Conservation (phyloP, 2,888 invertebrate species). For the Aleiodes alternator region DNA sequence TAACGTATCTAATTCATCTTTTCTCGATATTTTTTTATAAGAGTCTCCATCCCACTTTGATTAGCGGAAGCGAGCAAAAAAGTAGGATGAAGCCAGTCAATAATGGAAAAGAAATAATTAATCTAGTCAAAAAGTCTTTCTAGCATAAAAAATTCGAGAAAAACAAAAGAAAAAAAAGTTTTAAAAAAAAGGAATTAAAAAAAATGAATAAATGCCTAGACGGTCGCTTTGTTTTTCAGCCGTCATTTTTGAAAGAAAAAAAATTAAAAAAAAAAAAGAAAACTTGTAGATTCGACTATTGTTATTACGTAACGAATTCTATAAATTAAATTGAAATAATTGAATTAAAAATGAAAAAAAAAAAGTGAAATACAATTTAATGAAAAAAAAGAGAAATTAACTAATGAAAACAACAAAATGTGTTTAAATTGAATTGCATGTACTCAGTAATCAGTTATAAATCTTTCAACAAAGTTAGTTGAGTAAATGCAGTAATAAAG, state of each 20-base stretch:
- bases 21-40: constrained; percentile 72
- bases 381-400: constrained; percentile 27
- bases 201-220: constrained; percentile 22
- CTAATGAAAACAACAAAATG: constrained; percentile 20
- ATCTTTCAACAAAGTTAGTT: no score
- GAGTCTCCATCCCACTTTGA: constrained; percentile 65
- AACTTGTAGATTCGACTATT: constrained; percentile 42
- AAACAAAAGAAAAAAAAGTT: constrained; percentile 16
- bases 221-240: constrained; percentile 35
- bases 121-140: constrained; percentile 72
- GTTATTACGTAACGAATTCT: constrained; percentile 57
- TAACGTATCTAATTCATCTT: constrained; percentile 67
- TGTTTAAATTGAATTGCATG: constrained; percentile 22
- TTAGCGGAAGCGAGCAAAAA: constrained; percentile 65
- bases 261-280: no score
- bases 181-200: constrained; percentile 25
- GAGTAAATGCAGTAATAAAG: neutral
- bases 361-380: constrained; percentile 46
- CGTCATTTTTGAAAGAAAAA: neutral
- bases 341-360: constrained; percentile 24
- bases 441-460: neutral
- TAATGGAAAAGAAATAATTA: constrained; percentile 64
- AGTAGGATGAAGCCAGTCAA: constrained; percentile 57
- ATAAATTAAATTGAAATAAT: constrained; percentile 47
- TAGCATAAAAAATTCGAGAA: constrained; percentile 50